A percentile compares a stretch with the other conserved stretches of the same genome.
Conservation (phyloP, 2,888 invertebrate genomes). For the Noctua pronuba region DNA sequence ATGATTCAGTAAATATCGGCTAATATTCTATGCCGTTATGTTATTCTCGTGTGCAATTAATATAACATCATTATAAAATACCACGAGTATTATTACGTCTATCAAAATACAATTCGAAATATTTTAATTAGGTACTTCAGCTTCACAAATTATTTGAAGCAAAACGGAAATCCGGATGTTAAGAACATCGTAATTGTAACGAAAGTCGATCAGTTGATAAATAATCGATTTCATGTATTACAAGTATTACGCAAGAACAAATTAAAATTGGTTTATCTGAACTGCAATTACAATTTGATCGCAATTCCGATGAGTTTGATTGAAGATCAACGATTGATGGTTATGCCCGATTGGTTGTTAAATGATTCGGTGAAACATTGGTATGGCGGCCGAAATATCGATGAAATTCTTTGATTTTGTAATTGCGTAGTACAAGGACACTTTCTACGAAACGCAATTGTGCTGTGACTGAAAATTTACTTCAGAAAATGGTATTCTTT, state of each 20-base stretch:
- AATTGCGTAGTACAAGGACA: conserved; percentile 18
- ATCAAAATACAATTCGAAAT: conserved; percentile 26
- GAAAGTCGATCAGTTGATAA: conserved; percentile 49
- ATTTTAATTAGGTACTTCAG: conserved; percentile 18
- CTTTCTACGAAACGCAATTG: background rate
- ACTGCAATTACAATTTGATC: conserved; percentile 35
- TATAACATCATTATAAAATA: conserved; percentile 10
- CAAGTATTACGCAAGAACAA: conserved; percentile 45
- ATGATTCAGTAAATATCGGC: background rate
- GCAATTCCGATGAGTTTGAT: conserved; percentile 52
- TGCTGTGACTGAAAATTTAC: background rate
- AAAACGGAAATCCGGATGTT: conserved; percentile 51
- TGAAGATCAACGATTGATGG: conserved; percentile 37
- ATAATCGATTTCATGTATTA: conserved; percentile 43
- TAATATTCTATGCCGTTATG: background rate
- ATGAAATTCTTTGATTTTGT: background rate
- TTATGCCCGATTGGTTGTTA: conserved; percentile 18
- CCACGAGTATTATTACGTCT: conserved; percentile 7
- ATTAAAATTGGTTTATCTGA: conserved; percentile 36
- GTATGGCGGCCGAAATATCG: conserved; percentile 6
- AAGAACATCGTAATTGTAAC: conserved; percentile 31
- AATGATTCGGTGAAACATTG: conserved; percentile 29
- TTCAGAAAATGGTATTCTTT: background rate
- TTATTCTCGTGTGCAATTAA: background rate
- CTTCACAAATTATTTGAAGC: conserved; percentile 14